phyloP scores from a whole-genome alignment of 1,140 invertebrate species.

The Steinernema feltiae region DNA sequence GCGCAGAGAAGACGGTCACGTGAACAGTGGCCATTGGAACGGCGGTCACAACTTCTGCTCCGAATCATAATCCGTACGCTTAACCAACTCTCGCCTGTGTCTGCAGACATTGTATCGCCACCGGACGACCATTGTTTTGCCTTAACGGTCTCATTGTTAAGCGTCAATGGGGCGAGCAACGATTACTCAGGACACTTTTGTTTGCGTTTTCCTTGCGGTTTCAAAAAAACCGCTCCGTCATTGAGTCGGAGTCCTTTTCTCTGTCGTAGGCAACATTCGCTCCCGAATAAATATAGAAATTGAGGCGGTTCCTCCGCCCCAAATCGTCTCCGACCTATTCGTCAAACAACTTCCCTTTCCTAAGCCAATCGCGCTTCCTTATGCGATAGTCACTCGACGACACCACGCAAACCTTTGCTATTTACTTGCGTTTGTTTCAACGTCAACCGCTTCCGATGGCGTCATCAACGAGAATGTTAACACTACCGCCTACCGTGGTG shows the following conservation, averaged over 20 bases:
- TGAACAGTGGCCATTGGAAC: too few relatives aligned
- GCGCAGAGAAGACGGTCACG: not conserved
- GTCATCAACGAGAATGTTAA: constrained; percentile 5
- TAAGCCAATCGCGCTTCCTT: not conserved
- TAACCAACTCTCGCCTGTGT: not conserved
- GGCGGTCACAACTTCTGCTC: too few relatives aligned
- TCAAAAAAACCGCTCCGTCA: not conserved
- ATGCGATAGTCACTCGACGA: not conserved
- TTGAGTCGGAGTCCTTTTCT: too few relatives aligned
- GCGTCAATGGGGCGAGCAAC: not conserved
- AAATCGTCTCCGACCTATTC: not conserved
- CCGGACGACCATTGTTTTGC: not conserved
- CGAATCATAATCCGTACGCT: not conserved
- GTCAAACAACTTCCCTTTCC: not conserved
- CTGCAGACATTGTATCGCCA: not conserved
- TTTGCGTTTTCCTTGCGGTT: not conserved
- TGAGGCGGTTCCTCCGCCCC: not conserved
- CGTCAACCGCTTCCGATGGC: not conserved
- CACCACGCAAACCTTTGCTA: not conserved
- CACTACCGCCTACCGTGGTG: not conserved
- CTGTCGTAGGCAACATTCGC: too few relatives aligned
- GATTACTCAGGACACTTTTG: too few relatives aligned
- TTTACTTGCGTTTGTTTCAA: not conserved
- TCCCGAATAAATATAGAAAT: not conserved
- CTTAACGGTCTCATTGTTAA: not conserved